Evolutionary conservation across 64 coral and sea anemone species (phyloP).

Genomic region (Porites australiensis): DNA sequence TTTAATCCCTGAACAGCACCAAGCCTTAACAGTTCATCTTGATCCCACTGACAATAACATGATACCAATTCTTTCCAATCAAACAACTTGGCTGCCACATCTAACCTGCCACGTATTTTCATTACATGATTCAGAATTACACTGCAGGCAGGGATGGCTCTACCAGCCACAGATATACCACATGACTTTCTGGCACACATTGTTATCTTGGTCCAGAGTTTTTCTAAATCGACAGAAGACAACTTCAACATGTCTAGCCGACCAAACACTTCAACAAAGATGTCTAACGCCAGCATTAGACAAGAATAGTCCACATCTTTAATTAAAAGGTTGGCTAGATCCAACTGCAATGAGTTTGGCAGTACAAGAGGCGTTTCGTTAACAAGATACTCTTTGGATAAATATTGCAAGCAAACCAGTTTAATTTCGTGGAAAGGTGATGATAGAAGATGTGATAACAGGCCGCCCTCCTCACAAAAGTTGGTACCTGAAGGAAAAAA

Average conservation of each 20-base stretch:
- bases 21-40: conserved; percentile 57
- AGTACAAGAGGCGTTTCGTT: background rate
- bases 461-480: background rate
- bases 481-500: background rate
- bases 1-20: conserved; percentile 41
- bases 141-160: conserved; percentile 41
- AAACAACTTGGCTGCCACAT: background rate
- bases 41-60: conserved; percentile 33
- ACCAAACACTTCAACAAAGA: conserved; percentile 23
- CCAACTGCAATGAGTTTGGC: background rate
- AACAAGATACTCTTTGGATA: background rate
- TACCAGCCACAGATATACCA: conserved; percentile 49
- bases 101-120: background rate
- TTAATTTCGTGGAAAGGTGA: conserved; percentile 47
- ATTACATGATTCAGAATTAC: conserved; percentile 33
- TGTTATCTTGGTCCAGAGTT: conserved; percentile 46
- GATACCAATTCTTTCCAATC: conserved; percentile 30
- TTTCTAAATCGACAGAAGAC: background rate
- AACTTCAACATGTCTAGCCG: background rate
- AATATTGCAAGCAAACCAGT: conserved; percentile 43
- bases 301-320: conserved; percentile 68
- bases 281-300: conserved; percentile 46
- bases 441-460: conserved; percentile 25
- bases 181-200: conserved; percentile 2
- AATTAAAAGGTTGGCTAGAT: conserved; percentile 29